Evolutionary conservation across 2,113 vertebrate species (phyloP).

Genomic region (Ahaetulla prasina): DNA sequence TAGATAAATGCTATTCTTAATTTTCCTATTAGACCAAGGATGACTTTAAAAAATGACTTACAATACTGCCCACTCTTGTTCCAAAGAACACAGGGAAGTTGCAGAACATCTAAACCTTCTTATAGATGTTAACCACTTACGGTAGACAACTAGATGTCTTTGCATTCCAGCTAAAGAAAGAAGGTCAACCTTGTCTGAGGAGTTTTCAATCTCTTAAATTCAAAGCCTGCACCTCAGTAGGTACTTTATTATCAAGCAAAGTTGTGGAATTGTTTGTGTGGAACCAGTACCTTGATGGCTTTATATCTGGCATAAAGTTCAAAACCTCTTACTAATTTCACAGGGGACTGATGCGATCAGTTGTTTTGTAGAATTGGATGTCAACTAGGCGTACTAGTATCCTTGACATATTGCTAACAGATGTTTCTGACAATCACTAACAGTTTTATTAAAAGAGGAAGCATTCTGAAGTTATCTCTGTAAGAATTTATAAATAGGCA

Average conservation of each 20-base stretch:
- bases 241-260: background rate
- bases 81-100: background rate
- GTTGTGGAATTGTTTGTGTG: conserved; percentile 9
- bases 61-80: background rate
- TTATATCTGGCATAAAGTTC: background rate
- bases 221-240: conserved; percentile 42
- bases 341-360: background rate
- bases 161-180: background rate
- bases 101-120: background rate
- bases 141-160: background rate
- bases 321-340: background rate
- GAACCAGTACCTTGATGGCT: conserved; percentile 20
- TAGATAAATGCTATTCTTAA: background rate
- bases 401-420: background rate
- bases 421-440: conserved; percentile 39
- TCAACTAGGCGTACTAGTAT: conserved; percentile 27
- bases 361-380: conserved; percentile 28
- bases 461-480: conserved; percentile 16
- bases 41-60: background rate
- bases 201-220: conserved; percentile 51
- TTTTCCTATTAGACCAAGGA: background rate
- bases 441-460: background rate
- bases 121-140: background rate
- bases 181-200: conserved; percentile 6
- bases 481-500: conserved; percentile 27